A percentile compares a stretch with the other conserved stretches of the same genome.
phyloP scores from a whole-genome alignment of 2,888 invertebrate genomes.

The Poecilobothrus nobilitatus region DNA sequence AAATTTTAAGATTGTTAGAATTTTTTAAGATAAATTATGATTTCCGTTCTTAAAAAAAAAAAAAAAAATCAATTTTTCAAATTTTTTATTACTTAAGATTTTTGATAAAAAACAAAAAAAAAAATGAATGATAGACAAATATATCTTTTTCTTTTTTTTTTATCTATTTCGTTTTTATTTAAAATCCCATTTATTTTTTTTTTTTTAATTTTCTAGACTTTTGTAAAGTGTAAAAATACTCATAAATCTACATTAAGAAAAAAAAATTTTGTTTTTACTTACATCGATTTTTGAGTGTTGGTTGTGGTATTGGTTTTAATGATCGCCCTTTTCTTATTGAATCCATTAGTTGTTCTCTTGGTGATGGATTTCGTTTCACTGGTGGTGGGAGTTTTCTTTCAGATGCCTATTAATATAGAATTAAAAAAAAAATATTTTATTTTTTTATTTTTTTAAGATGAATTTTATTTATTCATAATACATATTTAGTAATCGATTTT shows the following conservation, averaged over 20 bases:
- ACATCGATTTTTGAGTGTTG: slow-evolving; percentile 49
- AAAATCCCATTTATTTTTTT: neutral
- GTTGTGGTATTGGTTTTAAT: slow-evolving; percentile 51
- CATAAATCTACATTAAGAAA: neutral
- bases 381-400: slow-evolving; percentile 77
- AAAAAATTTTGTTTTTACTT: slow-evolving; percentile 35
- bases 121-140: no score
- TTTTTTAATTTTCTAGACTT: neutral
- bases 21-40: neutral
- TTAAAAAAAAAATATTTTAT: slow-evolving; percentile 2
- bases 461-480: neutral
- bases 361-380: slow-evolving; percentile 60
- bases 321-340: slow-evolving; percentile 71
- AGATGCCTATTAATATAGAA: slow-evolving; percentile 53
- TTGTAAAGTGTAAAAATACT: neutral
- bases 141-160: no score
- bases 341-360: slow-evolving; percentile 76
- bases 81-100: neutral
- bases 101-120: no score
- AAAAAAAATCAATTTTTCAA: neutral
- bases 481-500: neutral
- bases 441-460: no score
- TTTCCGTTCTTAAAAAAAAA: neutral
- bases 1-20: neutral
- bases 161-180: neutral